Evolutionary conservation across 1,140 invertebrate genomes (phyloP), one percentile per base, ranked within the genome.

Genomic region (Cyclina sinensis): DNA sequence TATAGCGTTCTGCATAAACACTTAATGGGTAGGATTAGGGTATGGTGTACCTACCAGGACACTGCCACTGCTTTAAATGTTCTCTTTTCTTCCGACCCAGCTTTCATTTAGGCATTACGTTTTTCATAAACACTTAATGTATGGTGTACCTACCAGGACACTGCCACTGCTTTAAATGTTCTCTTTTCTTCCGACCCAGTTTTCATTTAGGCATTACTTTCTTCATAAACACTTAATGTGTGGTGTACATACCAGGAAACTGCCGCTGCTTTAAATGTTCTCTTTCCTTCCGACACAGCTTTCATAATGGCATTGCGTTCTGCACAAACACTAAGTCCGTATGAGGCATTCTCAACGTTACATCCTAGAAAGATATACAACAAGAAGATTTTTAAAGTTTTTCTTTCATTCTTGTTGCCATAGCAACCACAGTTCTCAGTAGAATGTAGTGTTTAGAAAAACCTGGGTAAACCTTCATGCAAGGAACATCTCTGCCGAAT

Each of bases 1-100:
- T n/a, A n/a, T n/a, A n/a, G n/a, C 98, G 96, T 95, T 99, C 99
- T 0, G 99, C 99, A 96, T 99, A 99, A 83, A 98, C 97, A 0
- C 96, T 95, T 0, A 97, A 97, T 0, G 97, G 96, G 92, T 97
- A 98, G 0, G 98, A 97, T 0, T n/a, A n/a, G n/a, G n/a, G 43
- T 43, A 14, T 43, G 43, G 43, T 43, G n/a, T 51, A 78, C 68
- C n/a, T 94, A 95, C 94, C 94, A 95, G n/a, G 95, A 94, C 2
- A 99, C 97, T 0, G 97, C 97, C 1, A 99, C 96, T 0, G 96
- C 96, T 74, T 95, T 96, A 91, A 99, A 98, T 62, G 97, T 97
- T 30, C 92, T 95, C 84, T 97, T 96, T 0, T 99, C 99, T 89
- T 98, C 97, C 65, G 98, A 97, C 1, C 99, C 97, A 0, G 99